Conservation (phyloP, 2,888 invertebrate genomes). For the Hirtodrosophila trivittata region DNA sequence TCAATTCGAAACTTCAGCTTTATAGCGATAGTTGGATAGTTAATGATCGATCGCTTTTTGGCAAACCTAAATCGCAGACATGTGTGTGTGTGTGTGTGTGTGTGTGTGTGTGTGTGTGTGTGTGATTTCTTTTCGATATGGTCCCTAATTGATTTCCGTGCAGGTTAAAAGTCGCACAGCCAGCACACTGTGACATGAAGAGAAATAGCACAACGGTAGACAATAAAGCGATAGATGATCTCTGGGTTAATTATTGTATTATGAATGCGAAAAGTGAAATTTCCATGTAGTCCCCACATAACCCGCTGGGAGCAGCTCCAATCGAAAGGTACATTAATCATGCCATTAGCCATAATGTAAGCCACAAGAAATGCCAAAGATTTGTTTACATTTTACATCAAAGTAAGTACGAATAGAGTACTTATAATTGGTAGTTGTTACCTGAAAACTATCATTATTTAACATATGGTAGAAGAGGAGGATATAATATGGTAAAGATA, state of each 20-base stretch:
- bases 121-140: slow-evolving; percentile 36
- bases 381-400: slow-evolving; percentile 63
- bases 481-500: no score
- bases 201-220: slow-evolving; percentile 52
- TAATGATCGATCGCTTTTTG: slow-evolving; percentile 38
- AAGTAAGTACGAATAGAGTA: background rate
- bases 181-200: slow-evolving; percentile 56
- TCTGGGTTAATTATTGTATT: slow-evolving; percentile 65
- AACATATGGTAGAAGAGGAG: no score
- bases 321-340: slow-evolving; percentile 55
- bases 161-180: slow-evolving; percentile 74
- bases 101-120: slow-evolving; percentile 14
- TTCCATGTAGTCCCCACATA: slow-evolving; percentile 37
- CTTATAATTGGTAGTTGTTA: no score
- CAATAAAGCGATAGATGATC: slow-evolving; percentile 32
- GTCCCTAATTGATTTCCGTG: slow-evolving; percentile 69
- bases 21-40: slow-evolving; percentile 5
- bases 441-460: no score
- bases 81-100: slow-evolving; percentile 2
- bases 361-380: slow-evolving; percentile 2
- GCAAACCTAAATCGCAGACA: slow-evolving; percentile 20
- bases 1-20: slow-evolving; percentile 22
- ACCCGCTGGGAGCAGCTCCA: slow-evolving; percentile 43
- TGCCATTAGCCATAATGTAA: slow-evolving; percentile 41
- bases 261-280: slow-evolving; percentile 68